Evolutionary conservation across 2,113 vertebrate genomes (phyloP).

Genomic region (Cheilinus undulatus): DNA sequence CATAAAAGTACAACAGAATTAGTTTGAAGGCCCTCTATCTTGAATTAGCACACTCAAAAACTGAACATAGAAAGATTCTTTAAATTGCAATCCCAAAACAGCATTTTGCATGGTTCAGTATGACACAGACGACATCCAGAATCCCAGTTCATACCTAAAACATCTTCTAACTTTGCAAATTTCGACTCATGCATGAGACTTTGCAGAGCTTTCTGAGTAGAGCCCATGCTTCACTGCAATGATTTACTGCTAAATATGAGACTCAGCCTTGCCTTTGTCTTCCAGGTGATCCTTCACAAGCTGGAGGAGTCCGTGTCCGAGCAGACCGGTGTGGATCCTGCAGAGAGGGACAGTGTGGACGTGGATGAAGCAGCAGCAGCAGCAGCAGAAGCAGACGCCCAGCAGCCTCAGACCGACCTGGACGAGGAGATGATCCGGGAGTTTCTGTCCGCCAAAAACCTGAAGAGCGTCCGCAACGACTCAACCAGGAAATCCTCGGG

Average conservation of each 20-base stretch:
- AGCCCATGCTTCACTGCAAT: neutral
- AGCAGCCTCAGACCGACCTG: conserved; percentile 15
- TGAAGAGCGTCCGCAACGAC: conserved; percentile 81
- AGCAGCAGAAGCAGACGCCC: neutral
- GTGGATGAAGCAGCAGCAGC: conserved; percentile 21
- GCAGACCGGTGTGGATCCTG: conserved; percentile 32
- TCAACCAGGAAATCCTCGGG: conserved; percentile 77
- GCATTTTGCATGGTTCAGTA: neutral
- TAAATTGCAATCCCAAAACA: neutral
- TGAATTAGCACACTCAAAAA: too few relatives aligned
- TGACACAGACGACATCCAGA: neutral
- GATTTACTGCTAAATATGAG: neutral
- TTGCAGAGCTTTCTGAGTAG: too few relatives aligned
- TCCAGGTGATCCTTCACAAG: conserved; percentile 83
- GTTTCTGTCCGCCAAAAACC: conserved; percentile 73
- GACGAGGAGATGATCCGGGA: conserved; percentile 53
- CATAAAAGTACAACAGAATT: too few relatives aligned
- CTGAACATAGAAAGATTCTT: too few relatives aligned
- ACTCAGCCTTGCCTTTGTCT: neutral
- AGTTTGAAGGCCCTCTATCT: too few relatives aligned
- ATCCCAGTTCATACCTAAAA: too few relatives aligned
- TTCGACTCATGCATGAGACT: neutral
- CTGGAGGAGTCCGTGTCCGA: conserved; percentile 78
- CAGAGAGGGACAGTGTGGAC: conserved; percentile 38
- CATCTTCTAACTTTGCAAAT: too few relatives aligned